Evolutionary conservation across 2,797 vertebrate genomes (phyloP).

Genomic region (Gambelia wislizenii): DNA sequence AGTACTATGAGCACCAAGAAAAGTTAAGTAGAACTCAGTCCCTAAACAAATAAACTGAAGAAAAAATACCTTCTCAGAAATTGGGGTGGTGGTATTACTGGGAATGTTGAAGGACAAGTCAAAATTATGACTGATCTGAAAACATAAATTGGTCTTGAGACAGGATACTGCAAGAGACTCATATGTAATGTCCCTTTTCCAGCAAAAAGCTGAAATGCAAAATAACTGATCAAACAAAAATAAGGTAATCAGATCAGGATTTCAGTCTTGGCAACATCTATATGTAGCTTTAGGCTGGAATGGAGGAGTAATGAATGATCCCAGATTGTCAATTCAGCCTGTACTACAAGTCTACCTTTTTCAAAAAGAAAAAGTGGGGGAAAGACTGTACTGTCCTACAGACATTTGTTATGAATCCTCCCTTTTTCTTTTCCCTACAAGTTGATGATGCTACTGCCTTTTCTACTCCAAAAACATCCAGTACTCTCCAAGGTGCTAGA

Average conservation of each 20-base stretch:
- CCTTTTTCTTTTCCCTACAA: too few species aligned
- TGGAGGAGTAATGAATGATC: not conserved
- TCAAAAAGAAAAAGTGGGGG: not conserved
- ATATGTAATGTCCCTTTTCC: not conserved
- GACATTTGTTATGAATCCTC: not conserved
- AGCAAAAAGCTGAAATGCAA: not conserved
- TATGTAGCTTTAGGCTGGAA: not conserved
- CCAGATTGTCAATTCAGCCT: not conserved
- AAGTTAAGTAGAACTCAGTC: too few species aligned
- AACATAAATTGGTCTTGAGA: too few species aligned
- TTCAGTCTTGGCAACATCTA: not conserved
- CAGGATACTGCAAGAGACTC: not conserved
- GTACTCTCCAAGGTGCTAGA: not conserved
- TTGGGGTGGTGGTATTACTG: too few species aligned
- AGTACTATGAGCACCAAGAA: too few species aligned
- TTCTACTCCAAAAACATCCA: not conserved
- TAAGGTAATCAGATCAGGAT: not conserved
- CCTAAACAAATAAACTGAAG: too few species aligned
- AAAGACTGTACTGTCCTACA: not conserved
- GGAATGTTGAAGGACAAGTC: not conserved
- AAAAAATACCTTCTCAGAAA: too few species aligned
- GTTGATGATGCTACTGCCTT: not conserved
- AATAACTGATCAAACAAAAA: not conserved
- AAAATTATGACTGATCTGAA: not conserved
- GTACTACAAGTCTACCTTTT: not conserved